phyloP scores from a whole-genome alignment of 2,113 vertebrate genomes.

The Daphoenositta chrysoptera region DNA sequence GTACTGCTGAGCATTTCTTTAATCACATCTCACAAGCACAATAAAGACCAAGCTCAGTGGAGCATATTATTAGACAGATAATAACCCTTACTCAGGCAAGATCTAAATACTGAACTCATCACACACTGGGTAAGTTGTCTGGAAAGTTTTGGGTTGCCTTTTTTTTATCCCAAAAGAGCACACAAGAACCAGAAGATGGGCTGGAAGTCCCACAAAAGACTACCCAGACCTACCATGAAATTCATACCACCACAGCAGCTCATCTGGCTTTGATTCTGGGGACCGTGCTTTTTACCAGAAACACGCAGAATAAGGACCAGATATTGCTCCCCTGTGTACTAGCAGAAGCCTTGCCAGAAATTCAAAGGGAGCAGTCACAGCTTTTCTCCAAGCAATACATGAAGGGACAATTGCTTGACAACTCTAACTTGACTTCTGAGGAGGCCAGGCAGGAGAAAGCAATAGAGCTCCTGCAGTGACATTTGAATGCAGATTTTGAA shows the following conservation, averaged over 20 bases:
- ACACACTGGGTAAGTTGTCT: background rate
- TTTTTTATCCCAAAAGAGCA: background rate
- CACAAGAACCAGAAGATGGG: background rate
- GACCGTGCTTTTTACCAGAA: background rate
- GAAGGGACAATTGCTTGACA: background rate
- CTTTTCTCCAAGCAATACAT: background rate
- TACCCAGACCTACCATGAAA: background rate
- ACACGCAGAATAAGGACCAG: background rate
- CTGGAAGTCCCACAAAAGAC: background rate
- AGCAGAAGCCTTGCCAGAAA: background rate
- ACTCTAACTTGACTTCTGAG: background rate
- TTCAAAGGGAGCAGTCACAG: background rate
- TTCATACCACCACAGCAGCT: background rate
- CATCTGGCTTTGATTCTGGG: background rate
- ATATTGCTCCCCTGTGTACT: background rate
- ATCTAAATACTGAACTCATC: conserved; percentile 16
- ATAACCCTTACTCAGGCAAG: conserved; percentile 25
- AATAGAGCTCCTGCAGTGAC: background rate
- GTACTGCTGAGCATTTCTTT: conserved; percentile 20
- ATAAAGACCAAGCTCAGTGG: conserved; percentile 29
- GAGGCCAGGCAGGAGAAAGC: background rate
- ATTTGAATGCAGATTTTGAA: background rate
- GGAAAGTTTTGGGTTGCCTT: background rate
- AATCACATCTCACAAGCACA: conserved; percentile 32
- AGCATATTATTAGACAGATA: conserved; percentile 55